Evolutionary conservation across 2,113 vertebrate genomes (phyloP), one percentile per base, ranked within the genome.

Genomic region (Tachysurus fulvidraco): DNA sequence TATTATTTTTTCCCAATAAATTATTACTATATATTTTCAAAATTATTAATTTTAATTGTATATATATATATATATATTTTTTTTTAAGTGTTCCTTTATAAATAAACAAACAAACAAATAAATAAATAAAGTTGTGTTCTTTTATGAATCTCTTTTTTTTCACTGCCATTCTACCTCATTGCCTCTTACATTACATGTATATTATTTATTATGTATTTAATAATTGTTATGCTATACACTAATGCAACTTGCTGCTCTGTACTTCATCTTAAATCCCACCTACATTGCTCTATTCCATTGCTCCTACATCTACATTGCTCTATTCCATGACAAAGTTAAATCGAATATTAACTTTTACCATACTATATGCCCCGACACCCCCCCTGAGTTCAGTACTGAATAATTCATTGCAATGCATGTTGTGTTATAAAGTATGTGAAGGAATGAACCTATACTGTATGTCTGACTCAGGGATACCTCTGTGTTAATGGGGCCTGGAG

Each of bases 401-500:
- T 44, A 73, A 23, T 73, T 46, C 21, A 44, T 17, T 21, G 17
- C 28, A 71, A 36, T 59, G 21, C 16, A 28, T 36, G 5, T 57
- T 41, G 57, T 59, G n/a, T 14, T 81, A 9, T 25, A 41, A 36
- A n/a, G 44, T 1, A 44, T 81, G 17, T 76, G 21, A 30, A 52
- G 30, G 41, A 44, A 52, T 54, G 11, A 2, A 80, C 55, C 69
- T 14, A n/a, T 55, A 21, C 69, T 14, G 19, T 55, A 21, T 19
- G 79, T 30, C 65, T 86, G 59, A 64, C 86, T 82, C 73, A 73
- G 69, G 67, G 78, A 50, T 86, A 25, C 36, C 16, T 67, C 9
- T 13, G 60, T 74, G 76, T 88, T 92, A 90, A 93, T 93, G 90
- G 89, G 17, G 64, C 14, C 81, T 90, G 83, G 76, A 83, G 76